Evolutionary conservation across 1,140 invertebrate genomes (phyloP).

Genomic region (Ylistrum balloti): DNA sequence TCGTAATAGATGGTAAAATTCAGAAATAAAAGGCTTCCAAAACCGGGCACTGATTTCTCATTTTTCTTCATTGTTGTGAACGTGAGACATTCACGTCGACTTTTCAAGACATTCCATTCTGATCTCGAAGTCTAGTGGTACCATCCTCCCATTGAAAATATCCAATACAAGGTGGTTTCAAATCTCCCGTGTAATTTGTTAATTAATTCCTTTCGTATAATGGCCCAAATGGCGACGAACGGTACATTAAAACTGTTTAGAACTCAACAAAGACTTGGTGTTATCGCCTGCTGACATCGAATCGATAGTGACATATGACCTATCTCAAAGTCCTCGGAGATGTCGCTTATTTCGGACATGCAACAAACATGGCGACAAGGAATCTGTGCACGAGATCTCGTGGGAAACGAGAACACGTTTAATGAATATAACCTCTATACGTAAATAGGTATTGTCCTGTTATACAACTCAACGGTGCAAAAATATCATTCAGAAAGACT

Average conservation of each 20-base stretch:
- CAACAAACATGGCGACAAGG: neutral
- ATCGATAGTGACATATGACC: constrained; percentile 9
- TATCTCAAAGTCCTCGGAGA: neutral
- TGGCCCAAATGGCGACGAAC: neutral
- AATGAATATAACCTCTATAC: neutral
- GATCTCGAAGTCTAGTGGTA: neutral
- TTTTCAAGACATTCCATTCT: neutral
- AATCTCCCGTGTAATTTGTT: constrained; percentile 22
- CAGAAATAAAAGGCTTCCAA: neutral
- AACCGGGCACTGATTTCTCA: neutral
- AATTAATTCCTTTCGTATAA: neutral
- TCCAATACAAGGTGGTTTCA: neutral
- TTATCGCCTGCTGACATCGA: neutral
- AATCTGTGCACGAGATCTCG: constrained; percentile 15
- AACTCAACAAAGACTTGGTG: neutral
- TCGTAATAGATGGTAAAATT: neutral
- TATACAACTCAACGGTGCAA: neutral
- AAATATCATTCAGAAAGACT: neutral
- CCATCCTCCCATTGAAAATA: neutral
- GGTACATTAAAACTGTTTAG: neutral
- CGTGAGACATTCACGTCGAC: neutral
- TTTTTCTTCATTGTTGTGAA: neutral
- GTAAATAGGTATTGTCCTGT: neutral
- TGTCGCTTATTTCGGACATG: constrained; percentile 14
- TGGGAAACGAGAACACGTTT: neutral